A percentile compares a stretch with the other conserved stretches of the same genome.
Evolutionary conservation across 2,888 invertebrate genomes (phyloP).

Genomic region (Heliconius aoede): DNA sequence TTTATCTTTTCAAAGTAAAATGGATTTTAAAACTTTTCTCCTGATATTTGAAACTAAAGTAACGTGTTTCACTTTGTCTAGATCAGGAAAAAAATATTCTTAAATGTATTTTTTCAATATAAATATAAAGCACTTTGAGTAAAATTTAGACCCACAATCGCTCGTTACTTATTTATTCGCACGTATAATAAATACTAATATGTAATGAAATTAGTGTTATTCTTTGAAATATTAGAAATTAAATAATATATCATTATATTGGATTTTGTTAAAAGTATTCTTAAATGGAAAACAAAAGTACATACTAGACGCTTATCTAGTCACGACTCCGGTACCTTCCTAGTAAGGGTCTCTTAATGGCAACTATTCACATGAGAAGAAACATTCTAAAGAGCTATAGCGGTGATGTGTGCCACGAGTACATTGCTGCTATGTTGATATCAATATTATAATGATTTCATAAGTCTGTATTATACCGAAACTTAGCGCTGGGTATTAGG

Average conservation of each 20-base stretch:
- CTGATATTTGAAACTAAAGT: neutral
- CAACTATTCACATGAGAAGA: constrained; percentile 49
- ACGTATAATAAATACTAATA: neutral
- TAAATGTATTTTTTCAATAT: too few relatives aligned
- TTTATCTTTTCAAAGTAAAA: constrained; percentile 8
- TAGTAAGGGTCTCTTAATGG: constrained; percentile 48
- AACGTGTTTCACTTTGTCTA: neutral
- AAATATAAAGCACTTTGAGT: neutral
- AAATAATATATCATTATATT: constrained; percentile 5
- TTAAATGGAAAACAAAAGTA: constrained; percentile 50
- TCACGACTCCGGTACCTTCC: constrained; percentile 53
- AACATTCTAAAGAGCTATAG: constrained; percentile 44
- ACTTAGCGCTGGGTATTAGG: neutral
- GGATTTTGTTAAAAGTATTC: constrained; percentile 28
- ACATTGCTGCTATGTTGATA: constrained; percentile 6
- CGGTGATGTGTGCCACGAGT: constrained; percentile 30
- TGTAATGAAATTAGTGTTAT: neutral
- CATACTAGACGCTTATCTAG: constrained; percentile 51
- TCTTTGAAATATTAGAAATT: neutral
- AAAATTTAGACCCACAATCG: neutral
- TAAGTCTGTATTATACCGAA: neutral
- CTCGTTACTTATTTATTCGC: neutral
- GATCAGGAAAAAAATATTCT: neutral
- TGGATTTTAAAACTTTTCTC: neutral
- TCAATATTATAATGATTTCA: constrained; percentile 1